Evolutionary conservation across 2,888 invertebrate genomes (phyloP).

Genomic region (Brachylomia viminalis): DNA sequence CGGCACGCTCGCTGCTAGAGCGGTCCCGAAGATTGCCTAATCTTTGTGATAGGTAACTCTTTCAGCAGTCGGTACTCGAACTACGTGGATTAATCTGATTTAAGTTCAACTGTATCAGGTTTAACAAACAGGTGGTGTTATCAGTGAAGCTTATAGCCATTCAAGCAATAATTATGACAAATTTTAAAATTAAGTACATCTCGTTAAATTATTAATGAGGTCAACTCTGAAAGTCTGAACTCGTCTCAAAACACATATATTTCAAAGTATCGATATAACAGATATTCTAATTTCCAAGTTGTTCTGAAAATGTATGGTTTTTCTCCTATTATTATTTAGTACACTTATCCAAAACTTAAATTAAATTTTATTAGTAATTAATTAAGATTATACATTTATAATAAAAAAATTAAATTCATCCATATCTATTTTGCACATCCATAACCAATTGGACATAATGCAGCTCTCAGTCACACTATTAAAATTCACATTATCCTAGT

Average conservation of each 20-base stretch:
- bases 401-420: no score
- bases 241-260: background rate
- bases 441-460: conserved; percentile 26
- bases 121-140: background rate
- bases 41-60: conserved; percentile 28
- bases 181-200: background rate
- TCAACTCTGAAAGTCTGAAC: background rate
- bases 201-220: background rate
- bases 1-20: conserved; percentile 6
- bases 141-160: background rate
- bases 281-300: background rate
- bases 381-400: no score
- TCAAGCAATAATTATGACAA: background rate
- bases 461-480: conserved; percentile 30
- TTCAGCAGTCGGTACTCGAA: conserved; percentile 22
- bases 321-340: no score
- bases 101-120: background rate
- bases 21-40: conserved; percentile 20
- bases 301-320: background rate
- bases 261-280: background rate
- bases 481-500: conserved; percentile 6
- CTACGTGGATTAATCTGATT: no score
- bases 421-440: conserved; percentile 5
- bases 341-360: background rate
- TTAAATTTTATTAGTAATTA: no score